A percentile compares a stretch with the other conserved stretches of the same genome.
Conservation (phyloP, 2,888 invertebrate genomes). For the Pollenia angustigena region DNA sequence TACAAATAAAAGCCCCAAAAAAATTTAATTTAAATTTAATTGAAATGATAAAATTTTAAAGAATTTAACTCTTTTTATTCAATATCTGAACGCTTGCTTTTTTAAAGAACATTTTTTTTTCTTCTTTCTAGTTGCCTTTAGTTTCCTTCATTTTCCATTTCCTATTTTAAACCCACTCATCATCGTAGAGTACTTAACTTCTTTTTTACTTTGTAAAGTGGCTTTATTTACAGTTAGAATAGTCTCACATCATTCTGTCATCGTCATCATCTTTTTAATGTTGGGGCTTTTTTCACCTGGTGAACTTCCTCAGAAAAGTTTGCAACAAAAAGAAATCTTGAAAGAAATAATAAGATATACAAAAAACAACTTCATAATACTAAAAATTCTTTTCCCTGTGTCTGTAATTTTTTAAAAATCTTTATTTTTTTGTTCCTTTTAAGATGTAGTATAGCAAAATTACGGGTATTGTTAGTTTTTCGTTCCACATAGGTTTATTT, state of each 20-base stretch:
- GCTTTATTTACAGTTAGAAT: conserved; percentile 71
- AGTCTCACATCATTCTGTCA: conserved; percentile 65
- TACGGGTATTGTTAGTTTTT: conserved; percentile 30
- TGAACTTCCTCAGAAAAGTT: conserved; percentile 64
- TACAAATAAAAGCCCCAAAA: not conserved
- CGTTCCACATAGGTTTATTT: not conserved
- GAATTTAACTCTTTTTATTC: not conserved
- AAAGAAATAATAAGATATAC: conserved; percentile 29
- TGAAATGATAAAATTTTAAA: conserved; percentile 2
- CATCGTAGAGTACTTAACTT: conserved; percentile 61
- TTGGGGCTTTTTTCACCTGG: conserved; percentile 56
- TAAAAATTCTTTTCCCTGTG: conserved; percentile 56
- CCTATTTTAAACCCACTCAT: conserved; percentile 65
- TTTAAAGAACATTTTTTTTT: conserved; percentile 9
- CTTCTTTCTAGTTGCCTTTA: conserved; percentile 29
- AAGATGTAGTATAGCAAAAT: not conserved
- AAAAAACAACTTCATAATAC: conserved; percentile 59
- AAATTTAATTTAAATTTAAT: conserved; percentile 52
- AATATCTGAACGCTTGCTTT: not conserved
- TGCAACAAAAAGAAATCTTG: conserved; percentile 48
- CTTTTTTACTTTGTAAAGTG: conserved; percentile 67
- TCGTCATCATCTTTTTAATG: conserved; percentile 42
- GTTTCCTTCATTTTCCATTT: conserved; percentile 52
- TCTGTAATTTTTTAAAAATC: conserved; percentile 67
- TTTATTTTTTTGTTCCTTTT: conserved; percentile 32